phyloP scores from a whole-genome alignment of 2,113 vertebrate species.

The Monopterus albus region DNA sequence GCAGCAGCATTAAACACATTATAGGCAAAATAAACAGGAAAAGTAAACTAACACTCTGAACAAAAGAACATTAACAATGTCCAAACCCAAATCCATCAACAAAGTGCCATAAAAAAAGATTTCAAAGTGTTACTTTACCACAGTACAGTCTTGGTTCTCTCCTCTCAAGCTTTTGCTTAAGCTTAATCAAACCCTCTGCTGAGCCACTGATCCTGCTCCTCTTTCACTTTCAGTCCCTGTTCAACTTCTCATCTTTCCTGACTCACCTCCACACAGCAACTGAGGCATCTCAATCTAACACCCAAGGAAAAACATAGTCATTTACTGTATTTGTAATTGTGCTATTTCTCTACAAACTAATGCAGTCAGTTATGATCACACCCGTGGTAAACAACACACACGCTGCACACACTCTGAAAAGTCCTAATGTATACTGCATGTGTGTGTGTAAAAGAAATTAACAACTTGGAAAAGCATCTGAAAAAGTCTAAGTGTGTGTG shows the following conservation, averaged over 20 bases:
- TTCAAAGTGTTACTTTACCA: slow-evolving; percentile 10
- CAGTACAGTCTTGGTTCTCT: neutral
- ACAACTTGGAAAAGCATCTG: neutral
- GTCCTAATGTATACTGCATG: no score
- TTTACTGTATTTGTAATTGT: slow-evolving; percentile 4
- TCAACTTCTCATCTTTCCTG: slow-evolving; percentile 19
- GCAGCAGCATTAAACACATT: neutral
- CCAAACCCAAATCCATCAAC: neutral
- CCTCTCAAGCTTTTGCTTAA: slow-evolving; percentile 22
- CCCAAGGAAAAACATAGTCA: neutral
- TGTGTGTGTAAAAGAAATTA: slow-evolving; percentile 13
- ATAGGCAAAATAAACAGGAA: neutral
- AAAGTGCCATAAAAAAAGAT: neutral
- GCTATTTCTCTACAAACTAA: neutral
- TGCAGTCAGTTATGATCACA: neutral
- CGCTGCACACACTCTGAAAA: neutral
- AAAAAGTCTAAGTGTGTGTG: neutral
- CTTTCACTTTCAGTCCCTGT: slow-evolving; percentile 2
- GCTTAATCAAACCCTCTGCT: slow-evolving; percentile 47
- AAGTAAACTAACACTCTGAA: neutral
- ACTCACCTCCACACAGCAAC: neutral
- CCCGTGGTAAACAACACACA: neutral
- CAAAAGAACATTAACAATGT: neutral
- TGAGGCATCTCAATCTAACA: neutral
- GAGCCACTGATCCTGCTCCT: slow-evolving; percentile 7